Base-by-base conservation (phyloP, 1,140 invertebrate species). In the Tetramorium parvispinum region DNA sequence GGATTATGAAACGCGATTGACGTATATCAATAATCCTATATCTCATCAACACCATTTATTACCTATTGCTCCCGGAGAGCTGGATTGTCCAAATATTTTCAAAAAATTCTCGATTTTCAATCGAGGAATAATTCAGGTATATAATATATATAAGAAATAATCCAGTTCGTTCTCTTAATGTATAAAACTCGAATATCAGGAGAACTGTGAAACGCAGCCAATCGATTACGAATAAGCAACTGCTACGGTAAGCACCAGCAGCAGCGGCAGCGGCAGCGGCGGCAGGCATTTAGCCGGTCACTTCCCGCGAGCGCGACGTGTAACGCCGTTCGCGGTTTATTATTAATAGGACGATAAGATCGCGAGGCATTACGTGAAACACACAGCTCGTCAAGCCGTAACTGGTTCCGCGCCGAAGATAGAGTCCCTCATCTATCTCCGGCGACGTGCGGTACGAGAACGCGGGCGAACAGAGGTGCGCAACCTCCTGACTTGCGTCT, bases 291-390 rank as follows among this genome's bases (percentile, higher is more conserved):
- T 55, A 27, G 16, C 24, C 75, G 75, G 57, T 77, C 75, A 55
- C 55, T 59, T 43, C 55, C 40, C 46, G 63, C 85, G 87, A 85
- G 40, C 76, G 59, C 85, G 88, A 85, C 88, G 88, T 88, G 89
- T 87, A 87, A 88, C 87, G 87, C 83, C 87, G 76, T 85, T 88
- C 88, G 89, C 77, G 86, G 71, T 89, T 93, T 92, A 92, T 93
- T 93, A 92, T 93, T 92, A 93, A 93, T 92, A 83, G 88, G 87
- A 90, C 87, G 90, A 93, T 93, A 93, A 91, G 85, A 93, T 93
- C 92, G 87, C 57, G 79, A 81, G 66, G 70, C 92, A 90, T 92
- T 91, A 92, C 79, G 88, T 75, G 92, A 92, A 93, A 92, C 88
- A 88, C 83, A 88, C 89, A 86, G 85, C 92, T 92, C 89, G 91